Evolutionary conservation across 2,113 vertebrate species (phyloP).

Genomic region (Mastomys coucha): DNA sequence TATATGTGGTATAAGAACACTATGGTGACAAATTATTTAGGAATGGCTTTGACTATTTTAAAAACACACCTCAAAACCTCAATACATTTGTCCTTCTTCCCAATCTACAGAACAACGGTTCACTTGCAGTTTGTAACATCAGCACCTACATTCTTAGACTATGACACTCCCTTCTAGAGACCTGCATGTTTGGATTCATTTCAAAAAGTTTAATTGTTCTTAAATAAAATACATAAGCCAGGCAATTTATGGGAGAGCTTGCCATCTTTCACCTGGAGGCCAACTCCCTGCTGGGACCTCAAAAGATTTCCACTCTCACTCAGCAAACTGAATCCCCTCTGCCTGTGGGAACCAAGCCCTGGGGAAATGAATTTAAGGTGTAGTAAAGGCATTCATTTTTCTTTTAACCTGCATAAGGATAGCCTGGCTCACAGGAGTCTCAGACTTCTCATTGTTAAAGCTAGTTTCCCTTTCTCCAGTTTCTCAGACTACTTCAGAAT

Average conservation of each 20-base stretch:
- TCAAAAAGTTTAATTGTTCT: constrained; percentile 60
- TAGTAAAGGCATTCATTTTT: neutral
- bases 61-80: constrained; percentile 33
- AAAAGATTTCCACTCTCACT: constrained; percentile 5
- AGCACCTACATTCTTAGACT: constrained; percentile 70
- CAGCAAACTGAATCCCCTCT: constrained; percentile 22
- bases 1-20: constrained; percentile 4
- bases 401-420: constrained; percentile 27
- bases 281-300: constrained; percentile 37
- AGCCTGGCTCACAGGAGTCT: constrained; percentile 38
- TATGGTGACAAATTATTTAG: constrained; percentile 4
- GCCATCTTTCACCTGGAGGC: constrained; percentile 11
- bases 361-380: constrained; percentile 57
- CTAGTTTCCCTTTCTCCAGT: constrained; percentile 16
- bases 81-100: constrained; percentile 50
- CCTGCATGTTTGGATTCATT: constrained; percentile 56
- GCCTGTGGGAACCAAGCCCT: constrained; percentile 26
- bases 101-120: constrained; percentile 44
- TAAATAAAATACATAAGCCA: constrained; percentile 67
- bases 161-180: constrained; percentile 60
- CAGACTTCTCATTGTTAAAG: constrained; percentile 50
- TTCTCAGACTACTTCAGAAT: constrained; percentile 59
- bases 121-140: constrained; percentile 59
- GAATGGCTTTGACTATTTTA: constrained; percentile 52
- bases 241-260: neutral